Percentiles rank a stretch among this genome's conserved stretches.
Conservation (phyloP, 2,888 invertebrate genomes). For the Cataglyphis cursor region DNA sequence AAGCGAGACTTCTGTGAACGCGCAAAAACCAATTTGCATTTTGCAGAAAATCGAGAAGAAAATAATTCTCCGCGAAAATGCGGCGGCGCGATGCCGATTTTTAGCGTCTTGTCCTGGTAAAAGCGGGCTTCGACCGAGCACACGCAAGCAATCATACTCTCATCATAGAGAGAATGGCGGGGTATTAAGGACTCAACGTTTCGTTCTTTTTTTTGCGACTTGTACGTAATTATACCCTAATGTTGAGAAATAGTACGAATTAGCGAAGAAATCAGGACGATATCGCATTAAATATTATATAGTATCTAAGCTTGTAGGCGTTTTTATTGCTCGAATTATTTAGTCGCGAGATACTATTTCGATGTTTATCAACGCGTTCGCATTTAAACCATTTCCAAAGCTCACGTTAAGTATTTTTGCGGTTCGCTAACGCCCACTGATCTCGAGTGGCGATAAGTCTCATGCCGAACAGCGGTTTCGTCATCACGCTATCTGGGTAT, state of each 20-base stretch:
- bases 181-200: not conserved
- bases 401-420: slow-evolving; percentile 32
- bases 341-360: slow-evolving; percentile 1
- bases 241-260: not conserved
- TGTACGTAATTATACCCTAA: not conserved
- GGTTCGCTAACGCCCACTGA: slow-evolving; percentile 30
- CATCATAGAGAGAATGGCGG: not conserved
- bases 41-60: slow-evolving; percentile 42
- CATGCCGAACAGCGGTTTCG: slow-evolving; percentile 34
- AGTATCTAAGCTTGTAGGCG: not conserved
- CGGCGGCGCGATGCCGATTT: slow-evolving; percentile 26
- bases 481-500: slow-evolving; percentile 45
- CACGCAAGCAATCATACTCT: not conserved
- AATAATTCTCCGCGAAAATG: slow-evolving; percentile 27
- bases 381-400: slow-evolving; percentile 40
- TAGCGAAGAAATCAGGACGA: not conserved
- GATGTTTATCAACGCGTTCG: slow-evolving; percentile 31
- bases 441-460: slow-evolving; percentile 26
- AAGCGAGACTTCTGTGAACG: slow-evolving; percentile 43
- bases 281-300: not conserved
- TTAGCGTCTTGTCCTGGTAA: slow-evolving; percentile 22
- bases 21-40: slow-evolving; percentile 62
- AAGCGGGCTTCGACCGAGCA: slow-evolving; percentile 4
- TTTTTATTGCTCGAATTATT: slow-evolving; percentile 16
- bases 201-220: not conserved